Percentiles rank a stretch among this genome's conserved stretches.
Evolutionary conservation across 1,140 invertebrate genomes (phyloP).

Genomic region (Zaprionus nigranus): DNA sequence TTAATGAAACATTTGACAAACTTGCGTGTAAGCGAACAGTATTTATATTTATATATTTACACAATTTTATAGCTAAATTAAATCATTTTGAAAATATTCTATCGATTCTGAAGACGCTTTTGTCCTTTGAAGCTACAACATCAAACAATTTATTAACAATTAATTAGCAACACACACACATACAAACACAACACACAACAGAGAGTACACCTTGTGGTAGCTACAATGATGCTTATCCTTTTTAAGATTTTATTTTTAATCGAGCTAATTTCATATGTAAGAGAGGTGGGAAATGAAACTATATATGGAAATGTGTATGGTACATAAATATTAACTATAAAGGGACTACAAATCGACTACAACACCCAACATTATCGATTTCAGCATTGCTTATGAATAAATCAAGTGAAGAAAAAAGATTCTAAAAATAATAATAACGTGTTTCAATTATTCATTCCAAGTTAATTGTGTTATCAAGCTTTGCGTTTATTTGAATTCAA

Average conservation of each 20-base stretch:
- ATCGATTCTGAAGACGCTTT: conserved; percentile 46
- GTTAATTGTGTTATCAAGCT: neutral
- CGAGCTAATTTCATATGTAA: conserved; percentile 37
- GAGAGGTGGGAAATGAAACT: conserved; percentile 32
- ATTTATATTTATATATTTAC: conserved; percentile 81
- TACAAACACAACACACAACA: conserved; percentile 12
- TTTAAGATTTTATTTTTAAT: conserved; percentile 64
- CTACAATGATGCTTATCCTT: conserved; percentile 70
- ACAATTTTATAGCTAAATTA: conserved; percentile 80
- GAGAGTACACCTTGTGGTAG: conserved; percentile 56
- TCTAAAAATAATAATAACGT: conserved; percentile 20
- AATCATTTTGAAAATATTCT: conserved; percentile 59
- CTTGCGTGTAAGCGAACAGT: conserved; percentile 72
- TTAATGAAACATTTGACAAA: conserved; percentile 65
- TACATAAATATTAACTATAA: conserved; percentile 70
- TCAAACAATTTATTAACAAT: conserved; percentile 29
- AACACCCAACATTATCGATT: conserved; percentile 51
- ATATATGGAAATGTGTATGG: conserved; percentile 38
- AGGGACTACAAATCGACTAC: conserved; percentile 53
- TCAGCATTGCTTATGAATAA: conserved; percentile 70
- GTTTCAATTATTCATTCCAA: neutral
- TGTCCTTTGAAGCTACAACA: conserved; percentile 55
- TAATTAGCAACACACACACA: conserved; percentile 37
- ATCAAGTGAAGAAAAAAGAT: conserved; percentile 54
- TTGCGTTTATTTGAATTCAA: conserved; percentile 1